These are phyloP conservation scores for Enteromius mattozi DNA, from an alignment of 2,797 vertebrate species.

Conservation along the genomic window DNA sequence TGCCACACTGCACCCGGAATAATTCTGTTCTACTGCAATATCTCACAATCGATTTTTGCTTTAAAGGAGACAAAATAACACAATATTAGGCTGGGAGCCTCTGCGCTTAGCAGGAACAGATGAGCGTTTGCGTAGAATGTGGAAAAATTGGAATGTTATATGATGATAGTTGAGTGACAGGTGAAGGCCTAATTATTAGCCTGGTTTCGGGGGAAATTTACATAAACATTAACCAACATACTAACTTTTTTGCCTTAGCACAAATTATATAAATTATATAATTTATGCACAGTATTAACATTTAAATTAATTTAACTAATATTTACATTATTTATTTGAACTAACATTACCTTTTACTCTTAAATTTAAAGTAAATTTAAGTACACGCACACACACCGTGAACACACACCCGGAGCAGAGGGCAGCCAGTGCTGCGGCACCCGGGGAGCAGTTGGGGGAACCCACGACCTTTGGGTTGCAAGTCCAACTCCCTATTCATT, in stretches of 20 bases:
- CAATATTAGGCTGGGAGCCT: background rate
- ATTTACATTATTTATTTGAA: background rate
- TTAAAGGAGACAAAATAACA: slow-evolving; percentile 44
- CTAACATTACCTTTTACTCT: background rate
- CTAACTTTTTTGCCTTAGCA: background rate
- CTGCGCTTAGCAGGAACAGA: background rate
- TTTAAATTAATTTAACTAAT: background rate
- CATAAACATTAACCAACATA: background rate
- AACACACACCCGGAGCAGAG: too few relatives aligned
- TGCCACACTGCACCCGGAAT: slow-evolving; percentile 71
- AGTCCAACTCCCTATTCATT: too few relatives aligned
- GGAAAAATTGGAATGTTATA: slow-evolving; percentile 9
- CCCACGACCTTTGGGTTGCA: too few relatives aligned
- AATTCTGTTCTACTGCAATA: slow-evolving; percentile 57
- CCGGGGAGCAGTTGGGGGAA: too few relatives aligned
- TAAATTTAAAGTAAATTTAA: background rate
- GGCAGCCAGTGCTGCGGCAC: too few relatives aligned
- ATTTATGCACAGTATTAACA: background rate
- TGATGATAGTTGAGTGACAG: slow-evolving; percentile 23
- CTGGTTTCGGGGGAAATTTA: background rate
- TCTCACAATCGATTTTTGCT: slow-evolving; percentile 49
- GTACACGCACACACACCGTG: background rate
- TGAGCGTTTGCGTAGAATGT: background rate
- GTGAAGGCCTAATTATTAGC: slow-evolving; percentile 44
- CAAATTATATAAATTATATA: background rate